Percentiles rank a stretch among this genome's conserved stretches.
Evolutionary conservation across 2,797 vertebrate species (phyloP).

Genomic region (Acropternis orthonyx): DNA sequence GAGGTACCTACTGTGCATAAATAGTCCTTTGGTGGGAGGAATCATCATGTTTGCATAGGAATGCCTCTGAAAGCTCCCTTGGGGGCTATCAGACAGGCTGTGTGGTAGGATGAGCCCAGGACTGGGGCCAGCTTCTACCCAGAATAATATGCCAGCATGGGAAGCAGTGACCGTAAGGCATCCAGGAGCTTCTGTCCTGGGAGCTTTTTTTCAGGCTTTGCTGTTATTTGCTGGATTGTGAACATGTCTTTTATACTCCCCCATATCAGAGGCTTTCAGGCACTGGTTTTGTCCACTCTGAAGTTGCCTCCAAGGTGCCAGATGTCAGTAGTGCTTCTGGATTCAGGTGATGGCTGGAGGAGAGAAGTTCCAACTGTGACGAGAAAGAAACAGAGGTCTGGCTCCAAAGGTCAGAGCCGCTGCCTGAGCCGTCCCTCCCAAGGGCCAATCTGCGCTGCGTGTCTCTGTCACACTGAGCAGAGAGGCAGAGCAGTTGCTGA

Average conservation of each 20-base stretch:
- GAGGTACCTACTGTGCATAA: not conserved
- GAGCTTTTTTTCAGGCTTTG: not conserved
- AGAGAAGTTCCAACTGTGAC: not conserved
- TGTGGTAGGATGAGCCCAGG: not conserved
- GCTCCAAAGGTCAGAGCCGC: not conserved
- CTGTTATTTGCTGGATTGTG: not conserved
- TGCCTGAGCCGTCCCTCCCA: not conserved
- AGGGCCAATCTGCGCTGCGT: rapidly evolving
- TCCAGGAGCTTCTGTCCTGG: not conserved
- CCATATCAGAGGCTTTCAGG: not conserved
- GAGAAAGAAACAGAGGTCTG: not conserved
- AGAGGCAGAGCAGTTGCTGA: conserved; percentile 29
- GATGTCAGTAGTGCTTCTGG: not conserved
- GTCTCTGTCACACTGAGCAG: not conserved
- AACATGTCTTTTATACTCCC: not conserved
- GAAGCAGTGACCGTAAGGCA: not conserved
- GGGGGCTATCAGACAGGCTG: not conserved
- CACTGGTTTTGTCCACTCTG: not conserved
- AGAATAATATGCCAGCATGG: not conserved
- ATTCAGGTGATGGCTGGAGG: not conserved
- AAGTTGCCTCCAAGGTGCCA: not conserved
- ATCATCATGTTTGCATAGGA: not conserved
- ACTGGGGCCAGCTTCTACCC: not conserved
- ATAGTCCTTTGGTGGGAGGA: not conserved
- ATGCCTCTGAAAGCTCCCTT: not conserved